Percentiles rank a stretch among this genome's conserved stretches.
These are phyloP conservation scores for Patella vulgata DNA, from an alignment of 1,140 invertebrate genomes.

Conservation along the genomic window DNA sequence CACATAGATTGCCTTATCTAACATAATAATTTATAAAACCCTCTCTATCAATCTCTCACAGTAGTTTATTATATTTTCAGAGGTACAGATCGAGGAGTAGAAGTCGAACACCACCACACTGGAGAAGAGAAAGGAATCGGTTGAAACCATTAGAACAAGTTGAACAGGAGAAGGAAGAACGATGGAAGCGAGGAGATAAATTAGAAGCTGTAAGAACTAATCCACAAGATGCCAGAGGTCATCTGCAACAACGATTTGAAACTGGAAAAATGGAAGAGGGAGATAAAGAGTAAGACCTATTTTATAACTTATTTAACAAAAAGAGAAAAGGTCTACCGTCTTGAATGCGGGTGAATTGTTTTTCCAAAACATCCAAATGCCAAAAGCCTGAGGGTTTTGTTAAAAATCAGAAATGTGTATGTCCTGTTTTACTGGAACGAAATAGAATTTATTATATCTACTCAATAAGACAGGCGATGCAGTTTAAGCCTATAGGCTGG, in stretches of 20 bases:
- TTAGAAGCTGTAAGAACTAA: constrained; percentile 18
- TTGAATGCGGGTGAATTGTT: no score
- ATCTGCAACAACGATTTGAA: not conserved
- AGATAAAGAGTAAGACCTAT: constrained; percentile 7
- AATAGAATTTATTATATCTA: no score
- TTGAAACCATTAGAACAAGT: constrained; percentile 22
- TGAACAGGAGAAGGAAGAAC: constrained; percentile 19
- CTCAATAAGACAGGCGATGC: no score
- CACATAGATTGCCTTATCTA: no score
- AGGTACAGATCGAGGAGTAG: constrained; percentile 41
- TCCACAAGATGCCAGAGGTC: constrained; percentile 7
- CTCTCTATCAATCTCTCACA: no score
- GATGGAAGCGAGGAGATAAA: constrained; percentile 37
- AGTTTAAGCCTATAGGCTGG: no score
- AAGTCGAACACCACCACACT: constrained; percentile 51
- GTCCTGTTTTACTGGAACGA: no score
- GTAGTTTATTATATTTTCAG: constrained; percentile 18
- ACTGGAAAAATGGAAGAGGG: constrained; percentile 9
- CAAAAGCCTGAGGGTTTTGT: no score
- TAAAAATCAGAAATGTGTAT: no score
- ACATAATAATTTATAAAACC: no score
- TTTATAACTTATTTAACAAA: not conserved
- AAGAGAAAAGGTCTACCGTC: no score
- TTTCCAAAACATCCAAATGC: no score
- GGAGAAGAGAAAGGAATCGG: constrained; percentile 41